Base-by-base conservation (phyloP, 2,797 vertebrate species). In the Streptopelia turtur region DNA sequence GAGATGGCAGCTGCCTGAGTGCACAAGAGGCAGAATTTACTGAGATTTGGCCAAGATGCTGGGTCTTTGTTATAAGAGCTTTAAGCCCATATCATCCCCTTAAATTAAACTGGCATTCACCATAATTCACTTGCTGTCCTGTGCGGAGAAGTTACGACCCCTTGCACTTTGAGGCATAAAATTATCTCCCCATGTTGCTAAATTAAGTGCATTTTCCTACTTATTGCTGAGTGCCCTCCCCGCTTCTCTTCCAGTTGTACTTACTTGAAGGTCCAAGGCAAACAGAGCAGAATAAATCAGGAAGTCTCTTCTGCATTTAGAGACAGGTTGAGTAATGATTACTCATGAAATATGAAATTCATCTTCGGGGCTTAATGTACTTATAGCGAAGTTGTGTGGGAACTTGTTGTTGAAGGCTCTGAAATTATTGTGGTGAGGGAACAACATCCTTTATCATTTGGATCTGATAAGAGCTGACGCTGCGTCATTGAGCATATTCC, bases 241-340 rank as follows among this genome's bases (percentile, higher is more conserved):
- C 21, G n/a, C 39, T 56, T 27, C 25, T 80, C 80, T 89, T 49
- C 55, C 59, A 35, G 21, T 2, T n/a, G 23, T 11, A 33, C 57
- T 64, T 41, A 30, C 66, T 14, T 5, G 52, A 95, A 95, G 89
- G 87, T 66, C 81, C 78, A 10, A 57, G 89, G 10, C 87, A 89
- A 97, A 53, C 89, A 37, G 87, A 92, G 94, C 75, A 41, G 93
- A 92, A 96, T 77, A 85, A 94, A 92, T 95, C 94, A 93, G 81
- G 63, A 66, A 53, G 35, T 21, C 68, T 79, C 24, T 55, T 17
- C 84, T 17, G 66, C 21, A 56, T 41, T 89, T 35, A 6, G 64
- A 77, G 95, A 87, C 93, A 95, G 75, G 28, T 35, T 95, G 94
- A 95, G 87, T 92, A 39, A 96, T 83, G 94, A 68, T 69, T 68